Base-by-base conservation (phyloP, 2,888 invertebrate species). In the Aphodius sticticus region DNA sequence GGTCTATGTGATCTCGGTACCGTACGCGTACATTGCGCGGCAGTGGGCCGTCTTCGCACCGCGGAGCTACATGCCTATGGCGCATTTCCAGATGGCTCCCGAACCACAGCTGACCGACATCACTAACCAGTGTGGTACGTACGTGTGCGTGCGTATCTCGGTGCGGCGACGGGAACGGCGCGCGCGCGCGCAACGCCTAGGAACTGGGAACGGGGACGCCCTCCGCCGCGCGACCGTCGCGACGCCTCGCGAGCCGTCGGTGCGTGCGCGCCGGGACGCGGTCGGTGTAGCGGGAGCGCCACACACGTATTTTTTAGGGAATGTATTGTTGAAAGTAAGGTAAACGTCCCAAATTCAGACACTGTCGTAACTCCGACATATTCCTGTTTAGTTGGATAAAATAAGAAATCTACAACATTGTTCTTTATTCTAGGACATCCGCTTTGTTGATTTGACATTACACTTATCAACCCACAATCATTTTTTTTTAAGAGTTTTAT, bases 11-110 rank as follows among this genome's bases (percentile, higher is more conserved):
- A 91, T 91, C 89, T 91, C 91, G 90, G 89, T 91, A 90, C 90
- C 91, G 91, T 90, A 91, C 90, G 90, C 91, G 91, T 89, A 90
- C 91, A 90, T 91, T 89, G 89, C 90, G 89, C 88, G 89, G 90
- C 89, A 90, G 89, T 86, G 84, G 85, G 69, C 69, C 69, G 16
- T n/a, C 76, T 76, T 71, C 38, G 37, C 84, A 83, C 80, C 80
- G 81, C 82, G 81, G 80, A 14, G 35, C 75, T 35, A 37, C 74
- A 76, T 36, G 26, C 77, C 77, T 77, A 79, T 88, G 88, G 89
- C 87, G 86, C 88, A 88, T 88, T 87, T 88, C 88, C 86, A 86
- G 86, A 84, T 84, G 83, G 83, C 85, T 84, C 84, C 86, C 86
- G 86, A 69, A 84, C 85, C 87, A 86, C 87, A 87, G 87, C 87